These are phyloP conservation scores for Arion vulgaris DNA, from an alignment of 1,140 invertebrate genomes.

Conservation along the genomic window DNA sequence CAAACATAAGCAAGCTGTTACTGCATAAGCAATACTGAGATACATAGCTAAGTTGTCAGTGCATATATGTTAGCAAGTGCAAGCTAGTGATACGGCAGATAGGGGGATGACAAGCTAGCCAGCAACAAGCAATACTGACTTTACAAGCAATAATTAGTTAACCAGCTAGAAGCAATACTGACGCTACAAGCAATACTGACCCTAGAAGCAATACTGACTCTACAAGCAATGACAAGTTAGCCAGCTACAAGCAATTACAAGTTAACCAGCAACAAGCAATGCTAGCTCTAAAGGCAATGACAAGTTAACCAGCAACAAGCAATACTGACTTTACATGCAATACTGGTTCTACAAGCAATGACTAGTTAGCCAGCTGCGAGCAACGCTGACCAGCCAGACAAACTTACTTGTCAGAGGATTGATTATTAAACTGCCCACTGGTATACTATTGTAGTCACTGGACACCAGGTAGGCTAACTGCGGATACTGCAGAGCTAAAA, in stretches of 20 bases:
- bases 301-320: not conserved
- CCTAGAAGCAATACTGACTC: too few species aligned
- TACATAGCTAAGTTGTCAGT: too few species aligned
- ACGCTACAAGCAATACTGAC: too few species aligned
- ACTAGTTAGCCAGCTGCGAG: not conserved
- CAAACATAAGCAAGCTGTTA: too few species aligned
- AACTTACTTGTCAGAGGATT: slow-evolving; percentile 39
- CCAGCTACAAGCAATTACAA: not conserved
- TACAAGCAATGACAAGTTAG: not conserved
- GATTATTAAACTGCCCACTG: slow-evolving; percentile 35
- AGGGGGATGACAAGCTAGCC: too few species aligned
- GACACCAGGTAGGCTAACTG: slow-evolving; percentile 35
- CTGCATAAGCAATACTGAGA: too few species aligned
- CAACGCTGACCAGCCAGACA: not conserved
- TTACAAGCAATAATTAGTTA: not conserved
- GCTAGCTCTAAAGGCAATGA: not conserved
- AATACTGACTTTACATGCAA: too few species aligned
- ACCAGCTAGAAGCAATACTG: too few species aligned
- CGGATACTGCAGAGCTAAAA: slow-evolving; percentile 26
- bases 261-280: too few species aligned
- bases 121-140: too few species aligned
- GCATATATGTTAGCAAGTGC: too few species aligned
- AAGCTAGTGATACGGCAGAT: too few species aligned
- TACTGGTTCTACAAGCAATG: not conserved
- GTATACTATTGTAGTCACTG: slow-evolving; percentile 34